Evolutionary conservation across 2,797 vertebrate genomes (phyloP), one percentile per base, ranked within the genome.

Genomic region (Schizopygopsis pylzovi): DNA sequence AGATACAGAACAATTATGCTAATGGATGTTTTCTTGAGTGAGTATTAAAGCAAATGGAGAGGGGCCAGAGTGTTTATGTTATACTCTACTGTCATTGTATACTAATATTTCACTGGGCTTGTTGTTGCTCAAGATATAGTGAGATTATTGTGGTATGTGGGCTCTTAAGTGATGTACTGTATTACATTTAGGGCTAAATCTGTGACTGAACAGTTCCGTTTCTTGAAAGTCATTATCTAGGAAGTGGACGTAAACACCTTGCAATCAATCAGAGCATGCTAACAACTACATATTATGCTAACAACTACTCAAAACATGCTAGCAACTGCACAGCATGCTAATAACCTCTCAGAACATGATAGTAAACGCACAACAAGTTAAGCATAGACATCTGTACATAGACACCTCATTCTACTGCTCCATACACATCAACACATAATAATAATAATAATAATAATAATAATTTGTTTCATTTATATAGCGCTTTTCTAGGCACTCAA

Each of bases 1-100:
- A 95, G 95, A 95, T 95, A 95, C 95, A 94, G 94, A 94, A 94
- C 95, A 95, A 95, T 95, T 96, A 95, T 96, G 94, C 95, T 95
- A 96, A 96, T 95, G 92, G 18, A 67, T 86, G 54, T 78, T 84
- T 84, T 86, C 79, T 52, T 88, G 39, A 85, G 77, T 85, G 84
- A 80, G 78, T 28, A 81, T 79, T 86, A 83, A 89, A 59, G 52
- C 65, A 28, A 87, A 68, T 49, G 49, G 75, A 49, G 22, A 63
- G 9, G 22, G 56, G 22, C 22, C 56, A 59, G 56, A 75, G 43
- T 82, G 75, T 77, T 85, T 73, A 81, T 25, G 72, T 81, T 78
- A 63, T 61, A 77, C 85, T 63, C 61, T 22, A 77, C 65, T 67
- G 82, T 83, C 56, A 70, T 49, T 16, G 6, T 25, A 25, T 6